Evolutionary conservation across 2,888 invertebrate genomes (phyloP), one percentile per base, ranked within the genome.

Genomic region (Eilema depressum): DNA sequence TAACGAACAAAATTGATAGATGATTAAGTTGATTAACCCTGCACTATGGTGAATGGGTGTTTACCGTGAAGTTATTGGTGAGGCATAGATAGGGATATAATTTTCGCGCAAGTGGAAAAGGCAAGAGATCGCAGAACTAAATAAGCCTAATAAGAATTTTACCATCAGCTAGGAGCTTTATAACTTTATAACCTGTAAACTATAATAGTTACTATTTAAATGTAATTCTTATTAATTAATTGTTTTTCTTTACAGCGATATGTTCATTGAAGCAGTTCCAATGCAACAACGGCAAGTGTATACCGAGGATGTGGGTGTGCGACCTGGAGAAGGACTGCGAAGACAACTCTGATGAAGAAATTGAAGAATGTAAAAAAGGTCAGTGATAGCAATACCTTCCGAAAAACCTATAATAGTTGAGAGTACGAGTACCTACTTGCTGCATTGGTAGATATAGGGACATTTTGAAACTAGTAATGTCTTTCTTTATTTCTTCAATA

Each of bases 271-370:
- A 97, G 91, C 97, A 98, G 91, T 98, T 98, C 90, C 96, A 96
- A 85, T 98, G 98, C 90, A 95, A 93, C 81, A 97, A 97, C 89
- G 97, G 97, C 81, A 96, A 96, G 82, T 98, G 98, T 91, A 97
- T 98, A 91, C 97, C 97, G 26, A 94, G 97, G 75, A 96, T 97
- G 74, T 98, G 97, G 96, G 96, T 97, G 77, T 98, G 98, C 89
- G 98, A 98, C 88, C 96, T 97, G 70, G 96, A 97, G 66, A 96
- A 97, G 83, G 98, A 98, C 90, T 98, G 98, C 91, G 96, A 95
- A 64, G 98, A 98, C 92, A 96, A 97, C 86, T 97, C 97, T n/a
- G 98, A 98, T 90, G 98, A 98, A 93, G 96, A 96, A 85, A 94
- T 96, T 69, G 95, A 96, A 78, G 96, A 96, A 91, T 98, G 98